Evolutionary conservation across 2,113 vertebrate species (phyloP).

Genomic region (Tonatia bakeri): DNA sequence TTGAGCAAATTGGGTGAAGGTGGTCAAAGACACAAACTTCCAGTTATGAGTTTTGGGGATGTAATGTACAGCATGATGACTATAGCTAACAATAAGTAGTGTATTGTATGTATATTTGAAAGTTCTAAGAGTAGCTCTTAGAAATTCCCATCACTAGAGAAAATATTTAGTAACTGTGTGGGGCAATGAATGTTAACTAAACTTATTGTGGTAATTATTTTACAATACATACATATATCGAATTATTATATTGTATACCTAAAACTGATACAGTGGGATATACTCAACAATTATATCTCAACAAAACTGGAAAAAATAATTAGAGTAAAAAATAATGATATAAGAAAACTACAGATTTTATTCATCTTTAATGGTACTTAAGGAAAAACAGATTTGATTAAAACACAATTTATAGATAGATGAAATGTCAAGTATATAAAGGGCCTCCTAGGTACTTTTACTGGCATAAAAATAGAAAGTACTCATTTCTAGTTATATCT

Average conservation of each 20-base stretch:
- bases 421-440: neutral
- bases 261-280: neutral
- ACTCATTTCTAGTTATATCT: neutral
- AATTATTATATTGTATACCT: neutral
- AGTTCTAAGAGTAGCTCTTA: neutral
- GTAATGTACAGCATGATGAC: neutral
- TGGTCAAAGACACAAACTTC: neutral
- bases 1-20: neutral
- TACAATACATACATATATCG: neutral
- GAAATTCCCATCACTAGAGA: neutral
- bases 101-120: neutral
- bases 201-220: neutral
- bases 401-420: neutral
- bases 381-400: conserved; percentile 2
- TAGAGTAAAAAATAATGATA: neutral
- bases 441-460: neutral
- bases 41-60: neutral
- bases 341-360: neutral
- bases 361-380: neutral
- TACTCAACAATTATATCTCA: neutral
- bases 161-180: neutral
- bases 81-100: neutral
- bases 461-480: neutral
- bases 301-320: neutral
- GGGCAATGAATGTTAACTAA: neutral